Conservation (phyloP, 2,888 invertebrate species). For the Lycophotia porphyrea region DNA sequence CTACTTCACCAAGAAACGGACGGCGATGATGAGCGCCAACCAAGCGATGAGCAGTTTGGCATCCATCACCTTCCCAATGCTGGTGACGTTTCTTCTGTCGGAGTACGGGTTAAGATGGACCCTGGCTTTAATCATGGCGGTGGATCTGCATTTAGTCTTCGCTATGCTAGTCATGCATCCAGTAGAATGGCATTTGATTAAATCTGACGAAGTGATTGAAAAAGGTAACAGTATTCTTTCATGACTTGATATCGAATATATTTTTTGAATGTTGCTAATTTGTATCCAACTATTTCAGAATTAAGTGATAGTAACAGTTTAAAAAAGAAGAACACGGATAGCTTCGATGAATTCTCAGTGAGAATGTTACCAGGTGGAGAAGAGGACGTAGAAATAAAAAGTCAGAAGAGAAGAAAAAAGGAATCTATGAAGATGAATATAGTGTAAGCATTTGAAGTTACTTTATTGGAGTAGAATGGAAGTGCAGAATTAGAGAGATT, state of each 20-base stretch:
- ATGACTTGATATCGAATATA: background rate
- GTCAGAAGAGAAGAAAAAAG: constrained; percentile 67
- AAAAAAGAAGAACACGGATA: constrained; percentile 70
- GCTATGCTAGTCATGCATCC: constrained; percentile 94
- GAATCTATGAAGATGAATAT: constrained; percentile 85
- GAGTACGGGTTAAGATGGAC: constrained; percentile 93
- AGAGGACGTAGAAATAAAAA: constrained; percentile 73
- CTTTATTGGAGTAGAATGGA: background rate
- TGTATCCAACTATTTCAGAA: constrained; percentile 35
- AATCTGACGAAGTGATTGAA: constrained; percentile 64
- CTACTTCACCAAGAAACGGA: constrained; percentile 93
- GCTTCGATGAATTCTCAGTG: constrained; percentile 79
- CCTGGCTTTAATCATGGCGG: constrained; percentile 91
- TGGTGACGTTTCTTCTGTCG: constrained; percentile 91
- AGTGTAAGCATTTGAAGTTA: constrained; percentile 77
- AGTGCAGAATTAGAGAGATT: constrained; percentile 1
- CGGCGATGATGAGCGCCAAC: constrained; percentile 94
- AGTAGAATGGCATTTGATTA: constrained; percentile 92
- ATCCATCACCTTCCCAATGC: constrained; percentile 92
- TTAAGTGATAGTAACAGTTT: constrained; percentile 41
- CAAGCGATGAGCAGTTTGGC: constrained; percentile 93
- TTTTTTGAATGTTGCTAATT: background rate
- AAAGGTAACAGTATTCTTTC: constrained; percentile 62
- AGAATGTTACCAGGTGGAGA: constrained; percentile 85
- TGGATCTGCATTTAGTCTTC: constrained; percentile 92